Percentiles rank a stretch among this genome's conserved stretches.
Evolutionary conservation across 2,888 invertebrate species (phyloP).

Genomic region (Ophion ellenae): DNA sequence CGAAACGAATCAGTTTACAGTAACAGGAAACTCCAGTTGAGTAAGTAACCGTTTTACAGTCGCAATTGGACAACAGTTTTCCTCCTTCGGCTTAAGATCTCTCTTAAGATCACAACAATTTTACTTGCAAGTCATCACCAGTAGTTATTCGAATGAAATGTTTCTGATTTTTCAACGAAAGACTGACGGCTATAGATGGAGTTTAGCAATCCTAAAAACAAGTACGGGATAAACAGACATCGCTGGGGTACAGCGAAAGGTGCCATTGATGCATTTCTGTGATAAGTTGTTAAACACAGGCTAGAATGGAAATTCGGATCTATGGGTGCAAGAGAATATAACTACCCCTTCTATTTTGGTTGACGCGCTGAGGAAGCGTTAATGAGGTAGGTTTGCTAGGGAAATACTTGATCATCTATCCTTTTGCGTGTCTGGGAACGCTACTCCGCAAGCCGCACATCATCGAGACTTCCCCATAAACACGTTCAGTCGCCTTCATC

Average conservation of each 20-base stretch:
- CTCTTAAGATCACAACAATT: too few species aligned
- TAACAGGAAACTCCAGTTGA: background rate
- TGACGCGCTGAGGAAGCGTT: background rate
- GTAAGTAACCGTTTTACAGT: background rate
- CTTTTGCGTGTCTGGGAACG: background rate
- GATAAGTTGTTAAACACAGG: background rate
- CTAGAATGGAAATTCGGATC: background rate
- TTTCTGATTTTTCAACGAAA: too few species aligned
- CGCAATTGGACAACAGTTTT: too few species aligned
- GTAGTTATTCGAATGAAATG: too few species aligned
- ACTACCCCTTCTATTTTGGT: background rate
- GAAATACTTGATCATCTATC: background rate
- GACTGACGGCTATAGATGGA: too few species aligned
- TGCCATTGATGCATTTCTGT: background rate
- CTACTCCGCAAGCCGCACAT: background rate
- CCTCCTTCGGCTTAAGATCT: too few species aligned
- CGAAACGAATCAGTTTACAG: background rate
- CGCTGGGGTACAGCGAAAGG: background rate
- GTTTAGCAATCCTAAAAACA: background rate
- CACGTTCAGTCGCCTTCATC: conserved; percentile 1
- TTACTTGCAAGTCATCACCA: too few species aligned
- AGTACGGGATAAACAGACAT: background rate
- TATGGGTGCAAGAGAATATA: background rate
- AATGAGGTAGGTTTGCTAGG: background rate
- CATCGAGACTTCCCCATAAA: background rate